Percentiles rank a stretch among this genome's conserved stretches.
These are phyloP conservation scores for Lymantria monacha DNA, from an alignment of 2,888 invertebrate species.

Conservation along the genomic window DNA sequence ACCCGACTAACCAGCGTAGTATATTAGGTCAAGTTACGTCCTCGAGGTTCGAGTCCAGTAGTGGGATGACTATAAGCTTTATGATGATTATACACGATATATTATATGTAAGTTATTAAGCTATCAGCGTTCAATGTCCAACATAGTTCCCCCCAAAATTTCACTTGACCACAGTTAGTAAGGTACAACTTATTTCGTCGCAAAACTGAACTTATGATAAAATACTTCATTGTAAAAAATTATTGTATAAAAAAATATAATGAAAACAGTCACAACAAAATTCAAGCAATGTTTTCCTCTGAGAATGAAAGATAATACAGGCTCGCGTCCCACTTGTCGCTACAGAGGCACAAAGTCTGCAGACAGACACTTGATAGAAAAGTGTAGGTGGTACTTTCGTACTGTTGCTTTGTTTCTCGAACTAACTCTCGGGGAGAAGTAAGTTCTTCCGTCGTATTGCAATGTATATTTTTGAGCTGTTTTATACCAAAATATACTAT, in stretches of 20 bases:
- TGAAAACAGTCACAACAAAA: background rate
- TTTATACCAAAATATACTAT: slow-evolving; percentile 16
- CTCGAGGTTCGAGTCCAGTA: too few relatives aligned
- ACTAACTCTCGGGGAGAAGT: slow-evolving; percentile 34
- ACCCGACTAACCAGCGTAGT: too few relatives aligned
- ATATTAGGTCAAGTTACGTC: too few relatives aligned
- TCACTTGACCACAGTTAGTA: too few relatives aligned
- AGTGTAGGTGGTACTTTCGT: slow-evolving; percentile 34
- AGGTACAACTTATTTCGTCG: too few relatives aligned
- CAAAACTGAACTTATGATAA: too few relatives aligned
- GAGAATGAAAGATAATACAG: slow-evolving; percentile 12
- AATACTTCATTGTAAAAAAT: too few relatives aligned
- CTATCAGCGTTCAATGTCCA: too few relatives aligned
- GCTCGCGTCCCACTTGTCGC: slow-evolving; percentile 31
- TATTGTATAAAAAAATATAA: background rate
- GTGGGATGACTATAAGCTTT: too few relatives aligned
- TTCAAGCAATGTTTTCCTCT: slow-evolving; percentile 2
- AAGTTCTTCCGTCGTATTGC: slow-evolving; percentile 27
- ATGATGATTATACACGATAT: too few relatives aligned
- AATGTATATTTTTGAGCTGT: slow-evolving; percentile 33
- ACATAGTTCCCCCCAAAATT: too few relatives aligned
- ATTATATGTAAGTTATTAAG: too few relatives aligned
- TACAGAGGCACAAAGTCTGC: slow-evolving; percentile 32
- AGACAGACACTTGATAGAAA: slow-evolving; percentile 40
- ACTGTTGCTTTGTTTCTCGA: slow-evolving; percentile 36